phyloP scores from a whole-genome alignment of 2,113 vertebrate genomes.

The Seriola aureovittata region DNA sequence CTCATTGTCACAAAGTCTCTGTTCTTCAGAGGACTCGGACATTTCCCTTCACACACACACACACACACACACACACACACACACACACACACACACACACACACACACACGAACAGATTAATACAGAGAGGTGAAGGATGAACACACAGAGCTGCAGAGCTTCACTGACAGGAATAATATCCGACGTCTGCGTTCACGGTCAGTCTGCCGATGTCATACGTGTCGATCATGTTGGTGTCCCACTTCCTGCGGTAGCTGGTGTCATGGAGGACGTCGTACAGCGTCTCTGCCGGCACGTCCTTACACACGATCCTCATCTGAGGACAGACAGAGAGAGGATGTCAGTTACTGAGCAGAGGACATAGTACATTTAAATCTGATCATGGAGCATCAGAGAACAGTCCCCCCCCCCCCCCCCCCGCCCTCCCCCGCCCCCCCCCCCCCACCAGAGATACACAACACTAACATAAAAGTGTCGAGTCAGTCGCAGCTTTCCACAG shows the following conservation, averaged over 20 bases:
- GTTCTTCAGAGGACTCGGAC: slow-evolving; percentile 89
- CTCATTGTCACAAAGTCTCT: slow-evolving; percentile 91
- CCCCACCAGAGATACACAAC: no score
- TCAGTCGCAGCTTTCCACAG: no score
- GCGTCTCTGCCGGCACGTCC: slow-evolving; percentile 87
- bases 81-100: no score
- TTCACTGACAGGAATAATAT: slow-evolving; percentile 92
- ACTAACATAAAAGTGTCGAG: no score
- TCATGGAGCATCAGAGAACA: no score
- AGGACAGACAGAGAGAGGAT: background rate
- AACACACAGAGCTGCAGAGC: background rate
- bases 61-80: background rate
- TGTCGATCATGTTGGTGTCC: slow-evolving; percentile 94
- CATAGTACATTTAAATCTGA: no score
- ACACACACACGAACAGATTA: background rate
- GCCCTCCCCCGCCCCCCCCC: no score
- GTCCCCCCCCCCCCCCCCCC: no score
- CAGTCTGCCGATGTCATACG: slow-evolving; percentile 90
- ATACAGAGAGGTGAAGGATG: no score
- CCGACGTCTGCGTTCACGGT: slow-evolving; percentile 92
- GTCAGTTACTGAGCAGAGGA: background rate
- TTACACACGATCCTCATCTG: slow-evolving; percentile 92
- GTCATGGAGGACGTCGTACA: slow-evolving; percentile 93
- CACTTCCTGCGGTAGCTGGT: slow-evolving; percentile 91
- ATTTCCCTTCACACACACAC: slow-evolving; percentile 75